Conservation (phyloP, 2,797 vertebrate genomes). For the Enteromius mattozi region DNA sequence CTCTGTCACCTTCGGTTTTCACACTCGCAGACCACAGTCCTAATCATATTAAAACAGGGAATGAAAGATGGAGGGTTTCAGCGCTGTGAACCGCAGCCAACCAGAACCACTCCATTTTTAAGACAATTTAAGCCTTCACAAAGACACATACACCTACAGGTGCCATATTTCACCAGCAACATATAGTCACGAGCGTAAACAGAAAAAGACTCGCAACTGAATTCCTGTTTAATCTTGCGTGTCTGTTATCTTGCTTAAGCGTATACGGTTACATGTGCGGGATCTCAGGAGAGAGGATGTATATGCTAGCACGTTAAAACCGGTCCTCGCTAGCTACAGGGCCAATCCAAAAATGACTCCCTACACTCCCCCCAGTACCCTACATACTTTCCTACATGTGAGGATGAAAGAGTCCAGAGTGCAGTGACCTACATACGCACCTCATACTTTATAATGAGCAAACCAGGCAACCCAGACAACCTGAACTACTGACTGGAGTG, state of each 20-base stretch:
- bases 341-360: slow-evolving; percentile 39
- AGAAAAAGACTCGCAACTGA: slow-evolving; percentile 59
- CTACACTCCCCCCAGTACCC: slow-evolving; percentile 34
- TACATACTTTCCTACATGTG: slow-evolving; percentile 48
- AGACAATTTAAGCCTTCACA: slow-evolving; percentile 22
- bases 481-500: slow-evolving; percentile 26
- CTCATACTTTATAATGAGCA: slow-evolving; percentile 41
- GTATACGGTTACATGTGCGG: slow-evolving; percentile 68
- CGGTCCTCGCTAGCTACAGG: neutral
- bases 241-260: slow-evolving; percentile 74
- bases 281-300: slow-evolving; percentile 69
- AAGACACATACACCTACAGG: slow-evolving; percentile 10
- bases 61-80: slow-evolving; percentile 44
- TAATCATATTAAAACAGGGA: slow-evolving; percentile 61
- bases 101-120: slow-evolving; percentile 18
- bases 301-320: slow-evolving; percentile 37
- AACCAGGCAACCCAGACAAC: slow-evolving; percentile 39
- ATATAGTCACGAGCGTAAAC: neutral
- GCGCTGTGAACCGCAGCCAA: slow-evolving; percentile 20
- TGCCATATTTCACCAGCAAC: slow-evolving; percentile 34
- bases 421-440: slow-evolving; percentile 46
- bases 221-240: slow-evolving; percentile 60
- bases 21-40: slow-evolving; percentile 48
- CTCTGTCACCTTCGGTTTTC: slow-evolving; percentile 44
- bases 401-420: slow-evolving; percentile 43